A percentile compares a stretch with the other conserved stretches of the same genome.
phyloP scores from a whole-genome alignment of 2,888 invertebrate species.

The Pteria penguin region DNA sequence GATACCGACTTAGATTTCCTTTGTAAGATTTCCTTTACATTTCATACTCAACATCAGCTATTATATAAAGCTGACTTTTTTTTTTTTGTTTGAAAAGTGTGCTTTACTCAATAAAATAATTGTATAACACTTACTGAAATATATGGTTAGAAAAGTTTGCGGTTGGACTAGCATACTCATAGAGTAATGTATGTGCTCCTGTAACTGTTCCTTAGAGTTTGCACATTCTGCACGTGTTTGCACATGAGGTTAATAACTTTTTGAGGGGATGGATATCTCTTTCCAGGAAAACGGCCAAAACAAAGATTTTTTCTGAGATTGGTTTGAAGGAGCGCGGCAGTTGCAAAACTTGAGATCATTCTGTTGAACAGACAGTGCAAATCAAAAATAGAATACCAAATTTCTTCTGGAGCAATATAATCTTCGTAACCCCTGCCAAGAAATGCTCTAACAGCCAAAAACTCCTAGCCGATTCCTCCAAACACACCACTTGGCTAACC shows the following conservation, averaged over 20 bases:
- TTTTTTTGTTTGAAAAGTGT: too few species aligned
- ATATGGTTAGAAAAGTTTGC: too few species aligned
- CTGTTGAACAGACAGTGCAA: constrained; percentile 43
- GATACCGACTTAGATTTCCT: too few species aligned
- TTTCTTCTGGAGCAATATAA: constrained; percentile 41
- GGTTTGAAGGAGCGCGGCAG: constrained; percentile 15
- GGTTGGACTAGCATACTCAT: too few species aligned
- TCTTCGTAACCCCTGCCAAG: constrained; percentile 43
- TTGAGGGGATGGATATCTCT: neutral
- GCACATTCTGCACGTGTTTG: neutral
- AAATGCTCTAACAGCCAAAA: constrained; percentile 43
- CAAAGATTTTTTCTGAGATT: neutral
- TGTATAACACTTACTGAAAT: too few species aligned
- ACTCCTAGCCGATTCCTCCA: constrained; percentile 26
- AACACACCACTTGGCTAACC: constrained; percentile 35
- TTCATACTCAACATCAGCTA: too few species aligned
- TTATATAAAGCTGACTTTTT: too few species aligned
- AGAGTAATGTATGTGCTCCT: too few species aligned
- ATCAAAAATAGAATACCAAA: constrained; percentile 44
- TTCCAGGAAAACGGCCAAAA: constrained; percentile 4
- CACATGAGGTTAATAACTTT: neutral
- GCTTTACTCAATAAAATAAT: too few species aligned
- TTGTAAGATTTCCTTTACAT: too few species aligned
- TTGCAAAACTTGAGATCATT: constrained; percentile 31
- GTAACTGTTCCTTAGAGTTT: too few species aligned